phyloP scores from a whole-genome alignment of 2,113 vertebrate species.

The Melospiza georgiana region DNA sequence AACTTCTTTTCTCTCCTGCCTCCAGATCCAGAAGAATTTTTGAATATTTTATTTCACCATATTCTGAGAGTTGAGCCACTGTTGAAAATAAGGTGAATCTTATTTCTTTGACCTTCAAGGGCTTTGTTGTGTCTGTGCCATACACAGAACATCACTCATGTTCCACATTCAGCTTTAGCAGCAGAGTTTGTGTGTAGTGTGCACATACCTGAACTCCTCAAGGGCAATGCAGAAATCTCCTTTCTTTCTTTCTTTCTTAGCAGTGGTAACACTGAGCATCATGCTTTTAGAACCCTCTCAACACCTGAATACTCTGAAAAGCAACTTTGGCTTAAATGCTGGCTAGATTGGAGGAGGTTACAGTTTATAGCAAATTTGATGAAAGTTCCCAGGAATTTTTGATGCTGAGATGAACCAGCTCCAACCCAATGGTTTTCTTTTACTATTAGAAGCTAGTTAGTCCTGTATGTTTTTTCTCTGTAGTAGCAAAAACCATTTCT shows the following conservation, averaged over 20 bases:
- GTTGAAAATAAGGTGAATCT: slow-evolving; percentile 90
- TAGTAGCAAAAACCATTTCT: not conserved
- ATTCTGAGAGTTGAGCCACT: slow-evolving; percentile 96
- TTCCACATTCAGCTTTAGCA: not conserved
- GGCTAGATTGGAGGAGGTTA: not conserved
- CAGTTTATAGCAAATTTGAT: not conserved
- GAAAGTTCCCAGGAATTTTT: not conserved
- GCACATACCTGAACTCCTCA: not conserved
- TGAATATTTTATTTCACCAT: slow-evolving; percentile 98
- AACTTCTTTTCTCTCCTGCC: not conserved
- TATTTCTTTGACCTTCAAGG: not conserved
- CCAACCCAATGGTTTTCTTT: not conserved
- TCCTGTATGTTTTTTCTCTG: not conserved
- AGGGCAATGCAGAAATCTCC: not conserved
- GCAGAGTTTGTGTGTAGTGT: not conserved
- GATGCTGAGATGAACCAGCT: not conserved
- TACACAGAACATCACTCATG: not conserved
- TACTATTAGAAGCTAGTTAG: not conserved
- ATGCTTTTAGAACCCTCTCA: not conserved
- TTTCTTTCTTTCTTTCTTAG: not conserved
- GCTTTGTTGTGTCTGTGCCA: not conserved
- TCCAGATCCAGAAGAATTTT: slow-evolving; percentile 96
- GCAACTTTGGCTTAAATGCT: not conserved
- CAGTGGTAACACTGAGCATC: not conserved
- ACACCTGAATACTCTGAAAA: not conserved